phyloP scores from a whole-genome alignment of 2,113 vertebrate genomes.

The Pelvicachromis taeniatus region DNA sequence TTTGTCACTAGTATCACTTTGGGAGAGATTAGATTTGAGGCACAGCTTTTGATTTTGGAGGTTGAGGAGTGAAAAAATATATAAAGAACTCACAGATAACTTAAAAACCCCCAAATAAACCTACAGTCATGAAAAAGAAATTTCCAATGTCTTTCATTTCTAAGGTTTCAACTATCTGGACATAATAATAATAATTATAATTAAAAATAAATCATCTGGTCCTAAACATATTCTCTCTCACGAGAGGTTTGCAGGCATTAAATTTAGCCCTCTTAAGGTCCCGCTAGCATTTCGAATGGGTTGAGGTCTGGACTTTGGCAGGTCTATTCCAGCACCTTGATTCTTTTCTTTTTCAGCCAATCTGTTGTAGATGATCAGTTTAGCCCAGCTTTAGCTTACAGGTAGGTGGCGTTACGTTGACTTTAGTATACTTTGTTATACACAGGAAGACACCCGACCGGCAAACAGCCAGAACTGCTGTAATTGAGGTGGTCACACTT shows the following conservation, averaged over 20 bases:
- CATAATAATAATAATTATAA: no score
- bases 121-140: background rate
- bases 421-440: background rate
- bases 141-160: background rate
- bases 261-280: background rate
- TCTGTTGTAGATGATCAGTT: background rate
- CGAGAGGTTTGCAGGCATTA: background rate
- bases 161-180: background rate
- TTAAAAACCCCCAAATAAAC: background rate
- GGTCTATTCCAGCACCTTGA: background rate
- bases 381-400: background rate
- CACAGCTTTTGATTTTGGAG: background rate
- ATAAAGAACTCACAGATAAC: background rate
- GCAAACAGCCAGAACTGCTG: background rate
- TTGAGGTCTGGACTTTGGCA: background rate
- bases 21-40: background rate
- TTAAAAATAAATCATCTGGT: background rate
- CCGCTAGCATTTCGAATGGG: background rate
- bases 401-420: background rate
- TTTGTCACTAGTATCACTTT: background rate
- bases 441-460: background rate
- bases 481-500: background rate
- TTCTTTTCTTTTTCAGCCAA: background rate
- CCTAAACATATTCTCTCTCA: background rate
- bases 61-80: background rate